A percentile compares a stretch with the other conserved stretches of the same genome.
Conservation (phyloP, 1,140 invertebrate genomes). For the Magallana angulata region DNA sequence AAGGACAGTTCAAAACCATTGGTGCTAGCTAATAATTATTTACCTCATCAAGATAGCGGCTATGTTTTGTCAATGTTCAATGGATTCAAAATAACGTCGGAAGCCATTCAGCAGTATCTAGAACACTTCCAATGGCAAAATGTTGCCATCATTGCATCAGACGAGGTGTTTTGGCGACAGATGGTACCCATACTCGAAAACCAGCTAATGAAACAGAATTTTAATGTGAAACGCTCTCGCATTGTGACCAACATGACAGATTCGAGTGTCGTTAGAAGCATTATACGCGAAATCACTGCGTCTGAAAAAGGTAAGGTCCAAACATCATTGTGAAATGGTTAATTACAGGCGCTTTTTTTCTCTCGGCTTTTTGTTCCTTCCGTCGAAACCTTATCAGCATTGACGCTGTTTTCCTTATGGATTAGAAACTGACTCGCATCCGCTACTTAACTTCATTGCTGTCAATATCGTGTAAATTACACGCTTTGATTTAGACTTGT, state of each 20-base stretch:
- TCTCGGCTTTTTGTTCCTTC: neutral
- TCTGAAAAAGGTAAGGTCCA: conserved; percentile 23
- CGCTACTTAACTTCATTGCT: neutral
- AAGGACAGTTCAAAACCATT: conserved; percentile 22
- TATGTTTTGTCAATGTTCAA: conserved; percentile 10
- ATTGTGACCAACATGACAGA: conserved; percentile 23
- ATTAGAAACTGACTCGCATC: neutral
- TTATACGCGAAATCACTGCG: neutral
- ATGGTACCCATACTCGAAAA: conserved; percentile 38
- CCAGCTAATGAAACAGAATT: conserved; percentile 21
- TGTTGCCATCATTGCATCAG: conserved; percentile 32
- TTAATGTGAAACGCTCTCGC: conserved; percentile 29
- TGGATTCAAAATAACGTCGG: neutral
- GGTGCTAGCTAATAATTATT: conserved; percentile 25
- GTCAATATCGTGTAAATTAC: neutral
- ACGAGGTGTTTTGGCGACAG: conserved; percentile 38
- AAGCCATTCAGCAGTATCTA: conserved; percentile 14
- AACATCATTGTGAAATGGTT: neutral
- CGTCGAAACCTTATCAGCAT: neutral
- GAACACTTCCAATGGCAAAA: conserved; percentile 32
- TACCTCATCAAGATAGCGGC: conserved; percentile 11
- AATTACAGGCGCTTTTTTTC: neutral
- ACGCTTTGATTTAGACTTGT: neutral
- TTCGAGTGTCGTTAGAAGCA: conserved; percentile 14
- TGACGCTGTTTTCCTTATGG: neutral